A percentile compares a stretch with the other conserved stretches of the same genome.
Conservation (phyloP, 2,113 vertebrate genomes). For the Cavia porcellus region DNA sequence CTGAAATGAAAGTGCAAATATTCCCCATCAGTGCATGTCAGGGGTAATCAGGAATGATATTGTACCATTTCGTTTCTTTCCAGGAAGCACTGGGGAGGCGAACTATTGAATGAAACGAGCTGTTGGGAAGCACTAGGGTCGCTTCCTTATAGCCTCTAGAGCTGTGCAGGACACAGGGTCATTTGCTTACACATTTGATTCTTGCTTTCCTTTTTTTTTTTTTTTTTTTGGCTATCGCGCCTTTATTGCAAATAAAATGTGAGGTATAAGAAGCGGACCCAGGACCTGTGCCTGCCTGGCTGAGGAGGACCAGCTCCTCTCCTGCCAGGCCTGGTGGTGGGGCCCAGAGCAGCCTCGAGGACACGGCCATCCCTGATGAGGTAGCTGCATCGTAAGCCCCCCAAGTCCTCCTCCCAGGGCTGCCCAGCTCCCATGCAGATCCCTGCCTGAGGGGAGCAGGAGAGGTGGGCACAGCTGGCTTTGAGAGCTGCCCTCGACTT, state of each 20-base stretch:
- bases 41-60: neutral
- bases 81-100: neutral
- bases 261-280: constrained; percentile 78
- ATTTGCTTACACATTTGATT: neutral
- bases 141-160: too few species aligned
- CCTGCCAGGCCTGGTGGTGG: neutral
- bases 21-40: neutral
- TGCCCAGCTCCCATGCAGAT: neutral
- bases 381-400: constrained; percentile 72
- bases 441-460: neutral
- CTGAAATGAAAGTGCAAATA: too few species aligned
- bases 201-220: neutral
- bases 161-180: neutral
- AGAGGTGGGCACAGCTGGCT: neutral
- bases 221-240: constrained; percentile 54
- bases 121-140: neutral
- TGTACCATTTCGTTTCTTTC: neutral
- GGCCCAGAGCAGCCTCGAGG: neutral
- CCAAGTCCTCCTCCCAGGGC: constrained; percentile 7
- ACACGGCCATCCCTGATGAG: constrained; percentile 60
- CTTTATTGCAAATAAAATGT: constrained; percentile 84
- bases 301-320: neutral
- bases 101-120: neutral
- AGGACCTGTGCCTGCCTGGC: neutral
- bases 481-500: neutral